These are phyloP conservation scores for Scyliorhinus canicula DNA, from an alignment of 2,797 vertebrate species.

Conservation along the genomic window DNA sequence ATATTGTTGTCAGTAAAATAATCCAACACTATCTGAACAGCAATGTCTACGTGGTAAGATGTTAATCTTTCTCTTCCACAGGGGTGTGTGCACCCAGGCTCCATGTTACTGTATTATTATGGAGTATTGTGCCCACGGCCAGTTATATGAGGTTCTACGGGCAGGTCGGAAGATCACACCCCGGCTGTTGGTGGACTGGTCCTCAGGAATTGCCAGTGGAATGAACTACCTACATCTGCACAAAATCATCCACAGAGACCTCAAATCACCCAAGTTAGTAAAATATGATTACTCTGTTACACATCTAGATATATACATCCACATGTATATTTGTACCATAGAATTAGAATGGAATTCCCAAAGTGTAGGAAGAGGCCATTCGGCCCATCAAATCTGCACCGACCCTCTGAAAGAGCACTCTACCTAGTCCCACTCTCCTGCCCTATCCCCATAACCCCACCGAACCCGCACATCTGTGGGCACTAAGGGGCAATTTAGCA, in stretches of 20 bases:
- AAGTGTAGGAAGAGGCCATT: no score
- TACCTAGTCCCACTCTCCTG: no score
- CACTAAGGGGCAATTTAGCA: no score
- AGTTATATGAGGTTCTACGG: constrained; percentile 91
- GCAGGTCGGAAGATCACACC: constrained; percentile 87
- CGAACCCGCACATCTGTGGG: no score
- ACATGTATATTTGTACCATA: not conserved
- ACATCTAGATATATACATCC: not conserved
- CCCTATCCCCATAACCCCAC: no score
- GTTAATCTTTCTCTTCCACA: constrained; percentile 47
- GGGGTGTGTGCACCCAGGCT: constrained; percentile 95
- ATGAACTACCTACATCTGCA: constrained; percentile 99
- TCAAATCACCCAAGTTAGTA: constrained; percentile 97
- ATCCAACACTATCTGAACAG: not conserved
- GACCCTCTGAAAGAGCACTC: no score
- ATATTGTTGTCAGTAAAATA: not conserved
- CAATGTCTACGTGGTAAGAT: not conserved
- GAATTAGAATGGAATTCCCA: no score
- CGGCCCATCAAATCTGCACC: no score
- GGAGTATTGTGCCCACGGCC: constrained; percentile 97
- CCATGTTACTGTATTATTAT: constrained; percentile 98
- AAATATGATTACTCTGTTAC: not conserved
- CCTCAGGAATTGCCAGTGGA: constrained; percentile 89
- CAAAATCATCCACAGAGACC: constrained; percentile 98
- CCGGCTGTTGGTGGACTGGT: constrained; percentile 90